phyloP scores from a whole-genome alignment of 1,140 invertebrate species.

The Ephestia elutella region DNA sequence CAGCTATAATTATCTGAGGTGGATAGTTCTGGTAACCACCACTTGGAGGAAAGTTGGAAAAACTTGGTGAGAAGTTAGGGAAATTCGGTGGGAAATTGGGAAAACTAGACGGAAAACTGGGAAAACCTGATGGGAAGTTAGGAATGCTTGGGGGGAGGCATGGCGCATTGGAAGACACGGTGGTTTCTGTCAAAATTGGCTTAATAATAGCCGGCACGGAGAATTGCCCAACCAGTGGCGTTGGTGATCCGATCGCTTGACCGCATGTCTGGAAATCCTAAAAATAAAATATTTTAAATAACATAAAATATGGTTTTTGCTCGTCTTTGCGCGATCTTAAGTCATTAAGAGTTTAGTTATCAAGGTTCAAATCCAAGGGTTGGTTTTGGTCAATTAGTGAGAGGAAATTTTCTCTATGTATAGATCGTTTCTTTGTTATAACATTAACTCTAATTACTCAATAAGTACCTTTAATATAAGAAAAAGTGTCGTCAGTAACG shows the following conservation, averaged over 20 bases:
- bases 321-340: no score
- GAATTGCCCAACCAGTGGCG: not conserved
- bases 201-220: constrained; percentile 1
- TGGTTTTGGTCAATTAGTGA: no score
- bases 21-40: not conserved
- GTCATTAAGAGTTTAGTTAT: no score
- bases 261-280: constrained; percentile 1
- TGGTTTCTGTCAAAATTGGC: not conserved
- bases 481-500: not conserved
- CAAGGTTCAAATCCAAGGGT: no score
- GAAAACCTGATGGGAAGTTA: not conserved
- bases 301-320: no score
- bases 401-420: no score
- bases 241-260: not conserved
- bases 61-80: not conserved
- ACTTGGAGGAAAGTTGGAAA: not conserved
- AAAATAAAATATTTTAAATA: not conserved
- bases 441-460: not conserved
- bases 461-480: constrained; percentile 6
- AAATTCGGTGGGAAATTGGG: not conserved
- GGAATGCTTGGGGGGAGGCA: no score
- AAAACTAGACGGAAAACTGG: not conserved
- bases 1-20: constrained; percentile 7
- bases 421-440: no score
- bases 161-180: not conserved